phyloP scores from a whole-genome alignment of 2,888 invertebrate species.

The Steromphala cineraria region DNA sequence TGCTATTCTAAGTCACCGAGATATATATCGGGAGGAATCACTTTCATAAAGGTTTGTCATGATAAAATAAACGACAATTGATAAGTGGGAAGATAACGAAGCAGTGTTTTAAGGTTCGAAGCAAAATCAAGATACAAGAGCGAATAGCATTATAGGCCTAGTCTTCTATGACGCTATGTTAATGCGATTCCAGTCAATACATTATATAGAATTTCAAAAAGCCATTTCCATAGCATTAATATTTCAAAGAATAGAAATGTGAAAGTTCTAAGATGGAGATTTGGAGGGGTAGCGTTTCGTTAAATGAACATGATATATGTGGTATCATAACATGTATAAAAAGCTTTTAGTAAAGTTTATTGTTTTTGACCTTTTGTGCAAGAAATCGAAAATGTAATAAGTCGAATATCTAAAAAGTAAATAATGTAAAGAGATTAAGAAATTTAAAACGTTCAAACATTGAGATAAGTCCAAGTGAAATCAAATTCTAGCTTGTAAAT shows the following conservation, averaged over 20 bases:
- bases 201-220: slow-evolving; percentile 12
- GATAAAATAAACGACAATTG: not conserved
- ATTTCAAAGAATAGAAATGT: slow-evolving; percentile 7
- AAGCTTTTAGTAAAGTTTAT: too few relatives aligned
- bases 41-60: not conserved
- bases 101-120: not conserved
- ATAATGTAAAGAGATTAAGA: too few relatives aligned
- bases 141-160: not conserved
- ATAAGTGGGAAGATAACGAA: not conserved
- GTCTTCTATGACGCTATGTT: not conserved
- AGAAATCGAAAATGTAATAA: too few relatives aligned
- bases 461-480: too few relatives aligned
- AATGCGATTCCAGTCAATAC: not conserved
- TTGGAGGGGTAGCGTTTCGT: not conserved
- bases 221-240: not conserved
- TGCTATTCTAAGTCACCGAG: too few relatives aligned
- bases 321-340: too few relatives aligned
- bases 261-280: slow-evolving; percentile 7
- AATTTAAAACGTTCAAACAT: too few relatives aligned
- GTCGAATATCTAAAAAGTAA: too few relatives aligned
- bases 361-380: too few relatives aligned
- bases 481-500: too few relatives aligned
- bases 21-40: not conserved
- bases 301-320: not conserved
- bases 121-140: not conserved